Conservation (phyloP, 2,113 vertebrate genomes). For the Sapayoa aenigma region DNA sequence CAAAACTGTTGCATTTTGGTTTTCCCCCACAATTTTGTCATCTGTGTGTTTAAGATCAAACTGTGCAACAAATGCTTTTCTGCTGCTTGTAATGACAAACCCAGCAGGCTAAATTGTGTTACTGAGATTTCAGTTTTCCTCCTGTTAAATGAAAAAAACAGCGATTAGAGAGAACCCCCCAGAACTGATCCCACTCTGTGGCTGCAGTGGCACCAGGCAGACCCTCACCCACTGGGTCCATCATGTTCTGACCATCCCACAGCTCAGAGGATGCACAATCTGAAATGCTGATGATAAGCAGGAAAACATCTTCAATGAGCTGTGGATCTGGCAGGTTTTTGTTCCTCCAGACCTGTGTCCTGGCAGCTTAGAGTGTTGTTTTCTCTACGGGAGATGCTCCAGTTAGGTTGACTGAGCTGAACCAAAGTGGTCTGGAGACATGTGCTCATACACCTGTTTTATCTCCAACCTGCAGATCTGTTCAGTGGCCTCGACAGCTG, state of each 20-base stretch:
- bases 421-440: neutral
- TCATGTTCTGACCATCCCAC: neutral
- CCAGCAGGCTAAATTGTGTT: neutral
- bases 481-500: conserved; percentile 82
- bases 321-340: neutral
- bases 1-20: accelerated
- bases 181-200: accelerated
- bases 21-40: neutral
- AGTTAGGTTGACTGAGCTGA: neutral
- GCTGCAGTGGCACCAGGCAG: neutral
- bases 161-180: neutral
- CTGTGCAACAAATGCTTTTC: neutral
- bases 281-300: neutral
- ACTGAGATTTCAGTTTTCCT: neutral
- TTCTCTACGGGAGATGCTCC: neutral
- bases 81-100: neutral
- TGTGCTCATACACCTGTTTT: accelerated
- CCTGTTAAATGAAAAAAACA: neutral
- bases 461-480: conserved; percentile 72
- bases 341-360: neutral
- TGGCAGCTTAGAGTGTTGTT: accelerated
- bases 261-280: neutral
- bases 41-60: neutral
- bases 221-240: accelerated
- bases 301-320: neutral